Percentiles rank a stretch among this genome's conserved stretches.
Conservation (phyloP, 2,888 invertebrate species). For the Nephrotoma flavescens region DNA sequence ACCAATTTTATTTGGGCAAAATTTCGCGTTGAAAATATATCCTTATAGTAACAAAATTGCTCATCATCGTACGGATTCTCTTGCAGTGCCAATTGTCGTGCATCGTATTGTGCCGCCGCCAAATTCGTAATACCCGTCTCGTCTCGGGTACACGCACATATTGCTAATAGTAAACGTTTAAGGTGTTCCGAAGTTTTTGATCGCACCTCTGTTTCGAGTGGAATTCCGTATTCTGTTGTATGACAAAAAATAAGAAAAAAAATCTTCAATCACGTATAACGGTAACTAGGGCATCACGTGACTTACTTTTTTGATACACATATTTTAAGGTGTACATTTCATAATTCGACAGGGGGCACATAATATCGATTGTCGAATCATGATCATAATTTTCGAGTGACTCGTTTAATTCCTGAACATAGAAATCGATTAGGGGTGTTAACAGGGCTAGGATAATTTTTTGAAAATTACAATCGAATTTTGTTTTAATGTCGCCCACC, state of each 20-base stretch:
- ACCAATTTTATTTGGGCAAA: conserved; percentile 40
- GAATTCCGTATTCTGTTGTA: conserved; percentile 36
- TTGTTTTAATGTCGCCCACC: conserved; percentile 71
- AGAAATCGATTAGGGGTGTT: conserved; percentile 70
- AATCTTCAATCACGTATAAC: neutral
- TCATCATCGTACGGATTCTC: conserved; percentile 1
- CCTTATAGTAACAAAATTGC: neutral
- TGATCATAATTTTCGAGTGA: conserved; percentile 77
- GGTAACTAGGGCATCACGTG: too few species aligned
- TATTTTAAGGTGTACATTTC: conserved; percentile 48
- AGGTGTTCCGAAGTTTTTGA: conserved; percentile 91
- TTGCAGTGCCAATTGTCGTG: conserved; percentile 24
- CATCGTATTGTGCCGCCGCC: conserved; percentile 61
- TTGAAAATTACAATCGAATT: conserved; percentile 79
- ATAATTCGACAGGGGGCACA: conserved; percentile 74
- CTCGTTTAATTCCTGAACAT: conserved; percentile 68
- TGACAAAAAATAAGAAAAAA: neutral
- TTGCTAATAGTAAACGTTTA: conserved; percentile 72
- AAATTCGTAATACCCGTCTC: conserved; percentile 64
- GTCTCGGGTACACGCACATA: conserved; percentile 52
- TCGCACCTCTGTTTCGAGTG: conserved; percentile 67
- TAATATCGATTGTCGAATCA: conserved; percentile 76
- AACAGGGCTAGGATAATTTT: conserved; percentile 68
- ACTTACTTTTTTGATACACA: neutral
- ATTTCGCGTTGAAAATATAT: conserved; percentile 40